A percentile compares a stretch with the other conserved stretches of the same genome.
Conservation (phyloP, 2,888 invertebrate species). For the Xanthostigma xanthostigma region DNA sequence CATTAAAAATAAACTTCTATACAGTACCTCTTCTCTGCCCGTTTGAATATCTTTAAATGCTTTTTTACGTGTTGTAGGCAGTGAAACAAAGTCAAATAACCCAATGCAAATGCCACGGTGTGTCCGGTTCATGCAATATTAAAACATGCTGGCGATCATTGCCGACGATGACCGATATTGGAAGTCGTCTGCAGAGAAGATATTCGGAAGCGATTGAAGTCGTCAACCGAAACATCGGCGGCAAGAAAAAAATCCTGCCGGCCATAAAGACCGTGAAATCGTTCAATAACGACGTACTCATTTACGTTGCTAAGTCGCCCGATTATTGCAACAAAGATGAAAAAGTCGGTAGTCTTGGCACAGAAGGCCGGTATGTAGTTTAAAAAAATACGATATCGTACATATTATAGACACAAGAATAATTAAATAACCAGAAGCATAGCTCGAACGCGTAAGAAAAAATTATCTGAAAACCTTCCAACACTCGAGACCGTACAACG, state of each 20-base stretch:
- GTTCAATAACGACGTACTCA: conserved; percentile 41
- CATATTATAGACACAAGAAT: too few species aligned
- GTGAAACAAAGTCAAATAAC: conserved; percentile 41
- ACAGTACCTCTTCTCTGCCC: too few species aligned
- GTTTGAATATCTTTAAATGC: not conserved
- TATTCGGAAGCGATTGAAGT: conserved; percentile 40
- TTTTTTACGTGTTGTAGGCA: conserved; percentile 31
- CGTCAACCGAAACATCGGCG: conserved; percentile 24
- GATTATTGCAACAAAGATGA: conserved; percentile 68
- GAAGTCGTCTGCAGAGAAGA: conserved; percentile 38
- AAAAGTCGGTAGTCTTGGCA: conserved; percentile 60
- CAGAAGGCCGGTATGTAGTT: conserved; percentile 50
- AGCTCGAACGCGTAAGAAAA: too few species aligned
- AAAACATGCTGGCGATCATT: conserved; percentile 69
- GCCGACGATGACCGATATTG: conserved; percentile 39
- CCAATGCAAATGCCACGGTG: conserved; percentile 74
- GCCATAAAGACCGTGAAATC: conserved; percentile 16
- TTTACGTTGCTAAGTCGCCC: conserved; percentile 66
- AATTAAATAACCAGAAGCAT: too few species aligned
- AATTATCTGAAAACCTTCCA: too few species aligned
- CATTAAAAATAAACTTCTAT: too few species aligned
- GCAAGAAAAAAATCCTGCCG: conserved; percentile 26
- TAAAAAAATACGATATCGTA: conserved; percentile 1
- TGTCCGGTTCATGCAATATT: conserved; percentile 69
- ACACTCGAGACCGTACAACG: too few species aligned